phyloP scores from a whole-genome alignment of 1,140 invertebrate species.

The Camponotus pennsylvanicus region DNA sequence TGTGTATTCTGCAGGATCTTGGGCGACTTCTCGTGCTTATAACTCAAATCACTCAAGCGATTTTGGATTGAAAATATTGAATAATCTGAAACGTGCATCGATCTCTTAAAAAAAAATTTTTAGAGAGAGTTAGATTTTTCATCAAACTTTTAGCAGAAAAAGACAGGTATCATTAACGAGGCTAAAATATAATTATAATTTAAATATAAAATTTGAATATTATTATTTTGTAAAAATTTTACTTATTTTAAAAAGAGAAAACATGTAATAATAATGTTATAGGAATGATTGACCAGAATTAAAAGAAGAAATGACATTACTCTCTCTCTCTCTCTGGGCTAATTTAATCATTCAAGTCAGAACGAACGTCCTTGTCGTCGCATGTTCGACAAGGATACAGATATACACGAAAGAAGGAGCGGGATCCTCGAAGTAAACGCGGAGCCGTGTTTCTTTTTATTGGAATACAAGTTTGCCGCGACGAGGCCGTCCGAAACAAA shows the following conservation, averaged over 20 bases:
- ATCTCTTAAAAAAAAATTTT: not conserved
- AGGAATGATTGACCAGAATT: not conserved
- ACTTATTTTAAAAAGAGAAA: not conserved
- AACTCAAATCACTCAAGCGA: conserved; percentile 8
- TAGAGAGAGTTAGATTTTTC: not conserved
- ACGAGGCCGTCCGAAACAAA: conserved; percentile 73
- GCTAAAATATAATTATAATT: too few species aligned
- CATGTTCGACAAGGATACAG: conserved; percentile 31
- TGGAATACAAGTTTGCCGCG: conserved; percentile 49
- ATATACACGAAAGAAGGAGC: not conserved
- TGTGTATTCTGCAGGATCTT: conserved; percentile 21
- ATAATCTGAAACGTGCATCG: not conserved
- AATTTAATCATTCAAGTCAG: conserved; percentile 60
- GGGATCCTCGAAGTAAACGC: not conserved
- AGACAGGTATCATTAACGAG: not conserved
- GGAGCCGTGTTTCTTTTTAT: conserved; percentile 53
- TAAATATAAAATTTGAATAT: not conserved
- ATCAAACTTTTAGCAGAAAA: not conserved
- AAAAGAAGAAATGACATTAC: conserved; percentile 16
- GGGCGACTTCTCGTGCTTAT: not conserved
- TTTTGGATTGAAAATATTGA: conserved; percentile 1
- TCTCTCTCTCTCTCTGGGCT: conserved; percentile 19
- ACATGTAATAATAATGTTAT: not conserved
- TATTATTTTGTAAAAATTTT: not conserved
- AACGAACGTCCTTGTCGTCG: conserved; percentile 54